These are phyloP conservation scores for Cantharis lateralis DNA, from an alignment of 2,888 invertebrate genomes.

Conservation along the genomic window DNA sequence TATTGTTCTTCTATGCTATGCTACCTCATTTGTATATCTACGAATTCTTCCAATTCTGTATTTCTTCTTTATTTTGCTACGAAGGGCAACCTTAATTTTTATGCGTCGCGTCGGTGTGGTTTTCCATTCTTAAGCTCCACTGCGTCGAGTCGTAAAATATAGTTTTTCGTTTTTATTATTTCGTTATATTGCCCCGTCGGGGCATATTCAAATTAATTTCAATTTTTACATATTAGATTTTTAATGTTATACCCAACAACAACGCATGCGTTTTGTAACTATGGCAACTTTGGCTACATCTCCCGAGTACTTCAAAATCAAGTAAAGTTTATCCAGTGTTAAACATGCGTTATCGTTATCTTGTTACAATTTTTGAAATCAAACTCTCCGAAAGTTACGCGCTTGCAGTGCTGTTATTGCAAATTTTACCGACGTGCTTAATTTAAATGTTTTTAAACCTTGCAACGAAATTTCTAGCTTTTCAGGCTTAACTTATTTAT, in stretches of 20 bases:
- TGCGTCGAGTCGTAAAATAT: not conserved
- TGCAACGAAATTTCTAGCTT: not conserved
- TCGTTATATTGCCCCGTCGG: not conserved
- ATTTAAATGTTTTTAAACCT: not conserved
- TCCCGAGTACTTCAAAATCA: not conserved
- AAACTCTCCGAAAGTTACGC: not conserved
- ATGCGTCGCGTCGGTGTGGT: constrained; percentile 43
- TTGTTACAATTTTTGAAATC: not conserved
- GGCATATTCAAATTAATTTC: not conserved
- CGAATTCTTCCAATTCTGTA: no score
- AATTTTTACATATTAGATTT: not conserved
- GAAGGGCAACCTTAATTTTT: constrained; percentile 6
- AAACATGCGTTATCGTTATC: not conserved
- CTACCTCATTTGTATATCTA: no score
- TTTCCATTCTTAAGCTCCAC: constrained; percentile 33
- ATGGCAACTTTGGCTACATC: constrained; percentile 14
- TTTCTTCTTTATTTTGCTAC: no score
- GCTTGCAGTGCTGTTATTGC: not conserved
- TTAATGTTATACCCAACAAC: not conserved
- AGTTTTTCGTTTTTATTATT: not conserved
- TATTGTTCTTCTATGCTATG: no score
- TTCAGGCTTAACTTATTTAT: not conserved
- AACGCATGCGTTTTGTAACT: constrained; percentile 12
- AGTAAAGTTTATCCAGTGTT: not conserved
- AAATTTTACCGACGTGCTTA: not conserved